Evolutionary conservation across 92 coral and sea anemone genomes (phyloP).

Genomic region (Blastomussa wellsi): DNA sequence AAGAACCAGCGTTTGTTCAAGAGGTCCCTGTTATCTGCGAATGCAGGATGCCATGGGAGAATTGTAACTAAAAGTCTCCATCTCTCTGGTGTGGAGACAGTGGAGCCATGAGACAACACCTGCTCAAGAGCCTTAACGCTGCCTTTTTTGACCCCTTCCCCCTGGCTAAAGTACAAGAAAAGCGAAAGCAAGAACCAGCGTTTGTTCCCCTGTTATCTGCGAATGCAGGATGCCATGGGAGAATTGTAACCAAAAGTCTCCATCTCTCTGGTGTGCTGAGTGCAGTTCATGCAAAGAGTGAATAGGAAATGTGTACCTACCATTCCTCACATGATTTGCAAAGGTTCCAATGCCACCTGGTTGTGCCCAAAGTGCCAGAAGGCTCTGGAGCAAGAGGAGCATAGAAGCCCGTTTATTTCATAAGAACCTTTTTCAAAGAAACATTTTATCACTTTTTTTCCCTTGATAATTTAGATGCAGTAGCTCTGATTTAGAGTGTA

Average conservation of each 20-base stretch:
- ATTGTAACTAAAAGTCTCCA: too few species aligned
- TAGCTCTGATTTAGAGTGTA: too few species aligned
- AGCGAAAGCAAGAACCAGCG: neutral
- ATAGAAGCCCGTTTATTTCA: too few species aligned
- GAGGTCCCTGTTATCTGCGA: neutral
- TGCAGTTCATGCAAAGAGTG: constrained; percentile 9
- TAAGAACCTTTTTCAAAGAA: too few species aligned
- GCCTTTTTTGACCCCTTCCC: neutral
- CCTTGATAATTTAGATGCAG: too few species aligned
- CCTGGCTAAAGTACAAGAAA: neutral
- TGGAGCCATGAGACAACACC: too few species aligned
- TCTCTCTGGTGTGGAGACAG: too few species aligned
- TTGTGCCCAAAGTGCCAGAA: constrained; percentile 3
- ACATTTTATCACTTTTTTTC: too few species aligned
- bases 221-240: too few species aligned
- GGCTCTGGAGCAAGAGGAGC: neutral
- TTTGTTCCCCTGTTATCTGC: neutral
- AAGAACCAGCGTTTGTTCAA: neutral
- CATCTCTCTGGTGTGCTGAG: too few species aligned
- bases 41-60: neutral
- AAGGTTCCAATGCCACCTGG: constrained; percentile 4
- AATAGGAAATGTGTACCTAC: neutral
- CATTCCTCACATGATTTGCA: neutral
- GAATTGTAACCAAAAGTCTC: too few species aligned
- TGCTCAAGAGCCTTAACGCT: too few species aligned